A percentile compares a stretch with the other conserved stretches of the same genome.
Conservation (phyloP, 2,113 vertebrate species). For the Silurus asotus region DNA sequence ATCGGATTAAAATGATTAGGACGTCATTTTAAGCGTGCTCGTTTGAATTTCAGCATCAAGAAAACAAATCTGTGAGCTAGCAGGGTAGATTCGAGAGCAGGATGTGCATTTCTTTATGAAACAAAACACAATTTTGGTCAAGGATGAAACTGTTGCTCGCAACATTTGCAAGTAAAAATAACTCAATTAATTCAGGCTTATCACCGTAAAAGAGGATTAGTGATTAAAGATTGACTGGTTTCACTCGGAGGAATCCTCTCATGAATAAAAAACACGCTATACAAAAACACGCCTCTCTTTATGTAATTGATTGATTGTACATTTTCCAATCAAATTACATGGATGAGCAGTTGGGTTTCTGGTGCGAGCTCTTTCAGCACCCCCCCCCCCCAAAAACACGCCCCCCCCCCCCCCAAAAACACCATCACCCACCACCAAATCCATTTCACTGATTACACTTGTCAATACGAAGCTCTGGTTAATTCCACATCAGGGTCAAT, state of each 20-base stretch:
- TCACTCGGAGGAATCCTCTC: background rate
- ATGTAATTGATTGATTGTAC: background rate
- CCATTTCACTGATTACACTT: background rate
- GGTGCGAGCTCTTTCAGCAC: background rate
- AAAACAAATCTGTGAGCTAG: background rate
- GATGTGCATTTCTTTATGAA: background rate
- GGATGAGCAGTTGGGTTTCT: background rate
- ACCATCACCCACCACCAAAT: too few relatives aligned
- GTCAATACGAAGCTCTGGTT: background rate
- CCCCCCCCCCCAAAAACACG: too few relatives aligned
- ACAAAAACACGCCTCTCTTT: background rate
- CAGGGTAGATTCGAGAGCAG: too few relatives aligned
- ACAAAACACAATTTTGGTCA: background rate
- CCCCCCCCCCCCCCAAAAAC: too few relatives aligned
- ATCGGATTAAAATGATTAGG: background rate
- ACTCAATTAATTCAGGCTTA: background rate
- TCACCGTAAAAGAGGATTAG: conserved; percentile 4
- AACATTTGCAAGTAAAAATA: background rate
- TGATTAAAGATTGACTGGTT: conserved; percentile 15
- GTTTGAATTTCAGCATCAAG: background rate
- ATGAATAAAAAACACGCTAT: conserved; percentile 16
- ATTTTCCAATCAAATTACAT: conserved; percentile 6
- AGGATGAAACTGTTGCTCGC: background rate
- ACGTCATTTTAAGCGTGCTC: background rate
- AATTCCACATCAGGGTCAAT: background rate